Evolutionary conservation across 2,888 invertebrate species (phyloP), one percentile per base, ranked within the genome.

Genomic region (Agrochola macilenta): DNA sequence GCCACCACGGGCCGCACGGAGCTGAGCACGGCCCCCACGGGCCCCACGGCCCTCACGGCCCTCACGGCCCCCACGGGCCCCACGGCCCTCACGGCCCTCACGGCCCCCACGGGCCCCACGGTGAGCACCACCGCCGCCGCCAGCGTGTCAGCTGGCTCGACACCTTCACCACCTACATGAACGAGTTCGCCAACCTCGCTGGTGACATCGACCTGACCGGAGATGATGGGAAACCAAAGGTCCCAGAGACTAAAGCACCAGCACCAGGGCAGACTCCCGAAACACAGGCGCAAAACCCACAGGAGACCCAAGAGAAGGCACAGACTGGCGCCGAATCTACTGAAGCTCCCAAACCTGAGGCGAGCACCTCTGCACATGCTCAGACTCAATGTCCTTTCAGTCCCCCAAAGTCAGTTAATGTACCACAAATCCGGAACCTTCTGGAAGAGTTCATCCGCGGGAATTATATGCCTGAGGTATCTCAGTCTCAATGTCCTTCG

Each of bases 101-200:
- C 5, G 35, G 35, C 3, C 35, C 35, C 5, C 86, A 85, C 52
- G 78, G 60, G 39, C 83, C 66, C 49, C 88, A 84, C 7, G 72
- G 90, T 7, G 91, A 91, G 0, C 88, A 93, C 58, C 90, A 89
- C 52, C 89, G 89, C 60, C 92, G 92, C 57, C 91, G 93, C 64
- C 74, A 86, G 52, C 91, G 91, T 57, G 63, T 74, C 75, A 94
- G 96, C 82, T 97, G 97, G 97, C 89, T 97, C 8, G 96, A 97
- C 2, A 94, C 94, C 49, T 95, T 97, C 76, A 89, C 95, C 11
- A 94, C 93, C 14, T 97, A 97, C 86, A 93, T 97, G 92, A 97
- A 97, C 81, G 97, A 97, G 86, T 97, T 97, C 91, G 95, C 97
- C 14, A 96, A 97, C 86, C 91, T 97, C 0, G 96, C 97, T 1